Percentiles rank a stretch among this genome's conserved stretches.
Conservation (phyloP, 2,113 vertebrate species). For the Xiphias gladius region DNA sequence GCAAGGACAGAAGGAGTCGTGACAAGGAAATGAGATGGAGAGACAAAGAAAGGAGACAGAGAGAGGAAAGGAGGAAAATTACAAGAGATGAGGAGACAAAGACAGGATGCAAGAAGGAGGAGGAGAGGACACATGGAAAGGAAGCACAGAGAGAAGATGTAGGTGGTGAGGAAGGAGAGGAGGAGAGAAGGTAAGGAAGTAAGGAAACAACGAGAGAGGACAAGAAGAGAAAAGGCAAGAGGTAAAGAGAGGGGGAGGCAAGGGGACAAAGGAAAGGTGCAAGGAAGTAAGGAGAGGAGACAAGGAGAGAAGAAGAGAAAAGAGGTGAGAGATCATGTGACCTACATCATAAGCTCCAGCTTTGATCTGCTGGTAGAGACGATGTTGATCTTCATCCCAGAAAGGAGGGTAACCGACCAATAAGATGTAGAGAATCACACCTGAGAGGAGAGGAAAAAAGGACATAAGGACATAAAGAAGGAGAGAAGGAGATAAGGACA, state of each 20-base stretch:
- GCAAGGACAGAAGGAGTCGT: too few relatives aligned
- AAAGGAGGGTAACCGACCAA: constrained; percentile 85
- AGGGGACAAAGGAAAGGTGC: too few relatives aligned
- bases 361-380: constrained; percentile 86
- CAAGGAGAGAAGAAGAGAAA: neutral
- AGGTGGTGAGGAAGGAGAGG: too few relatives aligned
- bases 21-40: too few relatives aligned
- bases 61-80: too few relatives aligned
- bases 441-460: constrained; percentile 45
- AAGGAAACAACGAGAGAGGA: too few relatives aligned
- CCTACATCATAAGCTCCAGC: constrained; percentile 84
- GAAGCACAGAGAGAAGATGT: too few relatives aligned
- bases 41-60: too few relatives aligned
- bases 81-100: too few relatives aligned
- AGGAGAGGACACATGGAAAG: too few relatives aligned
- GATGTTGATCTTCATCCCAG: constrained; percentile 86
- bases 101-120: too few relatives aligned
- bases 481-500: neutral
- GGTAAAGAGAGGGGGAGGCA: neutral
- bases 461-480: neutral
- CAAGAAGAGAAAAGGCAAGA: neutral
- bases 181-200: neutral
- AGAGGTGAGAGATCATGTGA: constrained; percentile 28
- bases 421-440: constrained; percentile 85
- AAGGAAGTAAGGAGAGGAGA: neutral